Base-by-base conservation (phyloP, 1,140 invertebrate species). In the Euura lappo region DNA sequence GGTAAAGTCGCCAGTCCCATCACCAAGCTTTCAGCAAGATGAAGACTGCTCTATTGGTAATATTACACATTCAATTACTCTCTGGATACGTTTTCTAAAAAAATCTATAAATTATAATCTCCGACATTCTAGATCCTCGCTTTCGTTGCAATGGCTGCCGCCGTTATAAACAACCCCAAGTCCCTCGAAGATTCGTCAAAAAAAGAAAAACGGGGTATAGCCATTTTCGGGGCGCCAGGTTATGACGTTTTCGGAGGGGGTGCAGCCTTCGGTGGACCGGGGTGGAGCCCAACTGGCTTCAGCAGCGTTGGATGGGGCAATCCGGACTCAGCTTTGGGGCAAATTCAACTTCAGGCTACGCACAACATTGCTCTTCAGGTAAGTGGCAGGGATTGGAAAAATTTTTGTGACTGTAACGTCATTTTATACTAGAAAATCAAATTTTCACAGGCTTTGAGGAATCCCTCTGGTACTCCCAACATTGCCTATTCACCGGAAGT, bases 351-450 rank as follows among this genome's bases (percentile, higher is more conserved):
- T 47, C 86, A 87, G 75, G 85, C 84, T 0, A 83, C 85, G 0
- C 86, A 86, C 68, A 79, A 87, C 68, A 76, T 87, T 4, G 85
- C 87, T 70, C 71, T 86, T 64, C 87, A 88, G 72, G 87, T 88
- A 82, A 46, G 6, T 43, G 4, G 73, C 44, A 44, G 11, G 5
- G 28, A 28, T 28, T 28, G 28, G 28, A 28, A 0, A 28, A 28
- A 28, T 28, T 28, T 28, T 28, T 67, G 6, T n/a, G 45, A 6
- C n/a, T 46, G 10, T 42, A n/a, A n/a, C 44, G 10, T 10, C 8
- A 10, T 46, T 8, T 7, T 69, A 44, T 0, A 10, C 64, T 10
- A 51, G 7, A 28, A 2, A 8, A 28, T 28, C 28, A 28, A 28
- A 28, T 28, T 28, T 28, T 28, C 28, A 28, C 28, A 88, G 86